Evolutionary conservation across 2,797 vertebrate genomes (phyloP), one percentile per base, ranked within the genome.

Genomic region (Cottoperca gobio): DNA sequence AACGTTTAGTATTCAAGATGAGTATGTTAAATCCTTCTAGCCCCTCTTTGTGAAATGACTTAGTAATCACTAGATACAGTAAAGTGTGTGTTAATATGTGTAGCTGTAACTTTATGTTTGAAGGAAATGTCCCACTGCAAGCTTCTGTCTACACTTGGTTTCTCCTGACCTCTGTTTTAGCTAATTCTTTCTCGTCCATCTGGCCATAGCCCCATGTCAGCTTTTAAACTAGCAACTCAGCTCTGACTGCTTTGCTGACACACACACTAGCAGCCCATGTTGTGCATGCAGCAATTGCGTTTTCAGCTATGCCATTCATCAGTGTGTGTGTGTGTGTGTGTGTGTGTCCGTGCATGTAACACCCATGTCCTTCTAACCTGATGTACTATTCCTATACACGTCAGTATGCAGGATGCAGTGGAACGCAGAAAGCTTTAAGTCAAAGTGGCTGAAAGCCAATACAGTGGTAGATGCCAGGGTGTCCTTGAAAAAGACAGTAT

Each of bases 151-250:
- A 61, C 50, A 28, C 53, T 68, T 2, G 6, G n/a, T 48, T 76
- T 70, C 66, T 58, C 17, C 35, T 83, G 79, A 81, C 76, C 76
- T 83, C 68, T 70, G 35, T 54, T 70, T 55, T 52, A 62, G 59
- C 50, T 86, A 35, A 76, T 76, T 71, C 68, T 50, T 84, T 79
- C 78, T 49, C 3, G 0, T 78, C 75, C 72, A 86, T 83, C 79
- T 84, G 79, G 70, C 69, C 28, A 17, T 45, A 73, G 55, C 48
- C 45, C 60, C 54, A 71, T n/a, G 50, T 88, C 80, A 86, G 85
- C 84, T 75, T 68, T 79, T 80, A 81, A 88, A 86, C 66, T 14
- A 69, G 66, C 68, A 72, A 83, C 59, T 89, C 79, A 82, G 84
- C 78, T 76, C 26, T 21, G 69, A 74, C 66, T 21, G 16, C 59